These are phyloP conservation scores for Chloroceryle aenea DNA, from an alignment of 2,113 vertebrate species.

Conservation along the genomic window DNA sequence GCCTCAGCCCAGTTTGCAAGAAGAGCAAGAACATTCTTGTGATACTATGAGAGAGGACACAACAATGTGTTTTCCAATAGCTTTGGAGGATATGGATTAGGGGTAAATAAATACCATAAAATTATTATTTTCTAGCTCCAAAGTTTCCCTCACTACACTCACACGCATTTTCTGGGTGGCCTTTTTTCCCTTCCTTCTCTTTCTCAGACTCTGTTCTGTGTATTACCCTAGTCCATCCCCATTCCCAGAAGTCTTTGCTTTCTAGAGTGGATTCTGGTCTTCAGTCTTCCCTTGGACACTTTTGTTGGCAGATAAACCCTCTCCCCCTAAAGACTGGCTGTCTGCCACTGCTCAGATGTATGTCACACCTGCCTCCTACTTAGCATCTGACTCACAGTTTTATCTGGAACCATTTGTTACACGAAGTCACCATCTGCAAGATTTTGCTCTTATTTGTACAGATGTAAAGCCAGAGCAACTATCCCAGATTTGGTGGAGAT, in stretches of 20 bases:
- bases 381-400: conserved; percentile 45
- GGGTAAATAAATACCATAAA: background rate
- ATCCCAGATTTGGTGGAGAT: background rate
- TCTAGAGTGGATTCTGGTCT: background rate
- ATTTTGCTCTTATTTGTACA: background rate
- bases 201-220: background rate
- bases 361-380: conserved; percentile 38
- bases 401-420: conserved; percentile 13
- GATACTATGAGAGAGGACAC: background rate
- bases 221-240: background rate
- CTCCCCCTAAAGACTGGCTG: background rate
- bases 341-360: conserved; percentile 25
- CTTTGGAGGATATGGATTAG: background rate
- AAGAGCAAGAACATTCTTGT: background rate
- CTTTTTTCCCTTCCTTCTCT: background rate
- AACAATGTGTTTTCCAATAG: background rate
- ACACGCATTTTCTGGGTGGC: background rate
- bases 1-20: background rate
- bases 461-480: background rate
- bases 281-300: background rate
- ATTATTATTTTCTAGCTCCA: background rate
- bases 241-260: background rate
- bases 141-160: background rate
- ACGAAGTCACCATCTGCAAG: background rate
- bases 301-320: background rate